phyloP scores from a whole-genome alignment of 2,113 vertebrate species.

The Corythaeola cristata region DNA sequence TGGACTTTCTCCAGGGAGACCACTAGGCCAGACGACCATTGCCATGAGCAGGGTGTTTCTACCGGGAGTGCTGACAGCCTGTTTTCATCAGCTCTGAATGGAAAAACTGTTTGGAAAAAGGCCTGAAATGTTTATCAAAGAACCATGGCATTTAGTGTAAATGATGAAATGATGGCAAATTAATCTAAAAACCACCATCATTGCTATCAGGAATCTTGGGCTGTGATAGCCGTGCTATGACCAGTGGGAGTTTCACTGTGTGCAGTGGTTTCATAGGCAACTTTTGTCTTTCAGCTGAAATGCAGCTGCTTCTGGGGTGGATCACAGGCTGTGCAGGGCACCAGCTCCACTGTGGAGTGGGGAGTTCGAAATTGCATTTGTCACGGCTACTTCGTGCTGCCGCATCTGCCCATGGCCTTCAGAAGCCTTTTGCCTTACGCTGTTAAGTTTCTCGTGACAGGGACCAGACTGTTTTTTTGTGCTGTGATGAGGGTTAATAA shows the following conservation, averaged over 20 bases:
- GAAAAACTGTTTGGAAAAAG: conserved; percentile 65
- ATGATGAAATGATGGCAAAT: conserved; percentile 48
- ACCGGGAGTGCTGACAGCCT: conserved; percentile 34
- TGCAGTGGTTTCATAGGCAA: background rate
- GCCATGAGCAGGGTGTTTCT: conserved; percentile 39
- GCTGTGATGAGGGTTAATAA: conserved; percentile 1
- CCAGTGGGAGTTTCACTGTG: background rate
- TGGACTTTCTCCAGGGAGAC: conserved; percentile 52
- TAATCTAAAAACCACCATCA: background rate
- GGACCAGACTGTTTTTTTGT: background rate
- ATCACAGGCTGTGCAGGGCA: background rate
- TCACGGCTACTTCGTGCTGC: background rate
- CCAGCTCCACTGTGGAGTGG: background rate
- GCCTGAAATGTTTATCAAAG: conserved; percentile 69
- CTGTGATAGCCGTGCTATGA: background rate
- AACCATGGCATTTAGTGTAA: conserved; percentile 31
- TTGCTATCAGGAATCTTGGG: background rate
- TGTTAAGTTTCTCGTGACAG: background rate
- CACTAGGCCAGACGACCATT: conserved; percentile 41
- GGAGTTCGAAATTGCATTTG: background rate
- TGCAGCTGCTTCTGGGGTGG: background rate
- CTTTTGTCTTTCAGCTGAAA: background rate
- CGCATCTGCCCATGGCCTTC: background rate
- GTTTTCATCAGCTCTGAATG: conserved; percentile 51
- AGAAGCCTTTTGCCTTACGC: background rate